Conservation (phyloP, 2,888 invertebrate species). For the Acanthopleura granulata region DNA sequence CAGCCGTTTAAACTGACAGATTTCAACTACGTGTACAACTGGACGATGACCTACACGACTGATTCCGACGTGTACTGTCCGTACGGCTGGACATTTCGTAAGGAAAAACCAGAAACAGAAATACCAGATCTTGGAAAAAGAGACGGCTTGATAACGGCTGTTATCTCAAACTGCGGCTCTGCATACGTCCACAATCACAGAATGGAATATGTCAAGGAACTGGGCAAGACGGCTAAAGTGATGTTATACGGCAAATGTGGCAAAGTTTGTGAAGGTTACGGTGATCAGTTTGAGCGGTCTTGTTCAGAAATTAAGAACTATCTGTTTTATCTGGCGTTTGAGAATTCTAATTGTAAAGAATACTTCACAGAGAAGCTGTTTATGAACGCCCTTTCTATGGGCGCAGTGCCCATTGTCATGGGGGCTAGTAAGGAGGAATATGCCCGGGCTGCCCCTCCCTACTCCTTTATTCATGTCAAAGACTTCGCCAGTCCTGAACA, state of each 20-base stretch:
- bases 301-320: constrained; percentile 3
- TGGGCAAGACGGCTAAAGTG: background rate
- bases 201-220: constrained; percentile 9
- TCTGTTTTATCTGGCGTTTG: constrained; percentile 14
- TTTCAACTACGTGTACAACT: constrained; percentile 13
- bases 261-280: background rate
- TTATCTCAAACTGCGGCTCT: background rate
- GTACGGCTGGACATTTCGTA: background rate
- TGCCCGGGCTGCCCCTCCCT: background rate
- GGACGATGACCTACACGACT: constrained; percentile 17
- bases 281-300: background rate
- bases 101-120: background rate
- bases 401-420: constrained; percentile 14
- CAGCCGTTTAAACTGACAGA: constrained; percentile 8
- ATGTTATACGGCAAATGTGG: constrained; percentile 15
- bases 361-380: constrained; percentile 14
- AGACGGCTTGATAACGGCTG: background rate
- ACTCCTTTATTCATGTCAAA: constrained; percentile 7
- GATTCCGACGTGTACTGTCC: background rate
- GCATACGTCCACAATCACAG: constrained; percentile 5
- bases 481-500: constrained; percentile 9
- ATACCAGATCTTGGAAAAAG: background rate
- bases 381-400: background rate
- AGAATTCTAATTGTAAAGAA: constrained; percentile 16
- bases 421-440: constrained; percentile 9